A percentile compares a stretch with the other conserved stretches of the same genome.
Evolutionary conservation across 2,888 invertebrate species (phyloP).

Genomic region (Oligia strigilis): DNA sequence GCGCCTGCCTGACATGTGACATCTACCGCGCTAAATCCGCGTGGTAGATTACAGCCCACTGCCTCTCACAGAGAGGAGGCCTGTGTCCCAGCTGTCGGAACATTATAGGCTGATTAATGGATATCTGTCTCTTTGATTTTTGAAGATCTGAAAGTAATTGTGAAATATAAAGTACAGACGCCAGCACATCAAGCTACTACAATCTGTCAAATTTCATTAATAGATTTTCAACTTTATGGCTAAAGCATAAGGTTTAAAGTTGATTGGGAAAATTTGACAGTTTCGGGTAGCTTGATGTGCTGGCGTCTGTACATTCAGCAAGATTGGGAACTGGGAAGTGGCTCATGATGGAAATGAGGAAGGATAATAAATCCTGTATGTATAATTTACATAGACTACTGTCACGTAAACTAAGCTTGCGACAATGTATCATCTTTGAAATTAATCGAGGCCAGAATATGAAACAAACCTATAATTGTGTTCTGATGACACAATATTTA

Average conservation of each 20-base stretch:
- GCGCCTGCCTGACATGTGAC: too few species aligned
- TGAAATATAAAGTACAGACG: background rate
- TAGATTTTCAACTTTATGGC: too few species aligned
- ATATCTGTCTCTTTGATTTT: background rate
- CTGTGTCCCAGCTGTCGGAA: too few species aligned
- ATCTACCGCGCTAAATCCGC: too few species aligned
- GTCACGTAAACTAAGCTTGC: background rate
- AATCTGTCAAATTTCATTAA: too few species aligned
- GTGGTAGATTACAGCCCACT: too few species aligned
- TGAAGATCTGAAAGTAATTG: background rate
- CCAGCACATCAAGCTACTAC: too few species aligned
- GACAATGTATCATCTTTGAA: background rate
- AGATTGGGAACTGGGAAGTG: background rate
- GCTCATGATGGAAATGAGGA: background rate
- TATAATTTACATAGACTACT: background rate
- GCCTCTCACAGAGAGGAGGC: too few species aligned
- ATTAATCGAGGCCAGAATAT: background rate
- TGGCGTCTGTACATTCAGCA: background rate
- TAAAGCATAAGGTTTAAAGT: too few species aligned
- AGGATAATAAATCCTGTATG: background rate
- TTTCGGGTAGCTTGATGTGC: too few species aligned
- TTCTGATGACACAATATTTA: background rate
- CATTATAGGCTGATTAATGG: too few species aligned
- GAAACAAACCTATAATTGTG: background rate
- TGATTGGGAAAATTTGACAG: too few species aligned